phyloP scores from a whole-genome alignment of 2,797 vertebrate species.

The Florisuga fusca region DNA sequence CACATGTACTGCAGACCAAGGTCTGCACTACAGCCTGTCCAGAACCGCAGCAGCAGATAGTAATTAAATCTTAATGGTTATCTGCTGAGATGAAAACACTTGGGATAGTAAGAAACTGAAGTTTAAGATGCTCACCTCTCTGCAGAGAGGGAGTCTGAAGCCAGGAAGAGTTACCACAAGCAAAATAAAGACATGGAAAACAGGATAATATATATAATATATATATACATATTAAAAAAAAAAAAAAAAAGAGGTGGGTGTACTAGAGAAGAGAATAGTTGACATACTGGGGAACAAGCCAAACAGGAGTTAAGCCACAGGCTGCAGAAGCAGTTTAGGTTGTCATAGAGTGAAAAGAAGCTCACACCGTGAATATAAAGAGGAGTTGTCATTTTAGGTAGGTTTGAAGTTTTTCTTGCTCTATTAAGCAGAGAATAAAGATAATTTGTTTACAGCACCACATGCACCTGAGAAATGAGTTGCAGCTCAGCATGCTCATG shows the following conservation, averaged over 20 bases:
- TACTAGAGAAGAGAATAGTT: background rate
- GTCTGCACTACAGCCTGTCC: conserved; percentile 10
- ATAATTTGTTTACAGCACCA: conserved; percentile 61
- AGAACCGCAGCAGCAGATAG: background rate
- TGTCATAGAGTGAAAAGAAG: conserved; percentile 16
- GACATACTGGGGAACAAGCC: background rate
- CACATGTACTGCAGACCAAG: conserved; percentile 35
- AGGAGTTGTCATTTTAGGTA: conserved; percentile 44
- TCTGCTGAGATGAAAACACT: conserved; percentile 41
- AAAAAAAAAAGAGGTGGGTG: background rate
- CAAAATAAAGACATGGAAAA: background rate
- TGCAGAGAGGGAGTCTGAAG: background rate
- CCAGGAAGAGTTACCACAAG: background rate
- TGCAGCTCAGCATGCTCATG: conserved; percentile 32
- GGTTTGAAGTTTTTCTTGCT: conserved; percentile 63
- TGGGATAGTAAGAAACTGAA: background rate
- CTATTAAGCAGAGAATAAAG: conserved; percentile 67
- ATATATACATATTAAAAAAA: no score
- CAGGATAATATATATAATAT: background rate
- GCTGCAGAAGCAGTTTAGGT: background rate
- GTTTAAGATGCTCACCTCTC: background rate
- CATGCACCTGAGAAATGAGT: conserved; percentile 54
- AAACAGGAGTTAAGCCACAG: conserved; percentile 20
- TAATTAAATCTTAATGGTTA: conserved; percentile 64
- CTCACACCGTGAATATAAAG: conserved; percentile 31